Evolutionary conservation across 2,888 invertebrate species (phyloP), one percentile per base, ranked within the genome.

Genomic region (Leptodirus hochenwartii): DNA sequence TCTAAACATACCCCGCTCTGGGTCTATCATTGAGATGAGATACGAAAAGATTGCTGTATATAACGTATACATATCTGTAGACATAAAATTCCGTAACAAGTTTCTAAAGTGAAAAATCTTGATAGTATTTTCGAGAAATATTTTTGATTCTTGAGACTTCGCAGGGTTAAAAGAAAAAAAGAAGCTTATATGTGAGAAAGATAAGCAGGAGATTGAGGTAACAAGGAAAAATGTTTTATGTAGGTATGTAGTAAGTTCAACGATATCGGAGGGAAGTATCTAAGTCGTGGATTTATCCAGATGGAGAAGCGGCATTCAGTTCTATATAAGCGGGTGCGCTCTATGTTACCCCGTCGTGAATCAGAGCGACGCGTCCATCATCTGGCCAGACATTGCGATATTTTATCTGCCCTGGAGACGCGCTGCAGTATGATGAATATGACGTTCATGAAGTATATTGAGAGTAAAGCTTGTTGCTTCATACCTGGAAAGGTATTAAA

Each of bases 401-500:
- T 90, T 40, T 59, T 91, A 16, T 79, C 80, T 1, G 85, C 85
- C 0, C 74, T 91, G 31, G 91, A 91, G 54, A 90, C 90, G 0
- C 64, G 91, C 14, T 70, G 91, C 29, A 87, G 87, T 1, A 80
- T 91, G 74, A 64, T 91, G 9, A 78, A 79, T 22, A 90, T 91
- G 87, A 90, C 90, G 0, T 91, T 82, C 47, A 69, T 74, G 33
- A 88, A 87, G 55, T 85, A 80, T 47, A 80, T 90, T 16, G 85
- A 88, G 40, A 61, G 68, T 20, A 73, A 76, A 33, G 56, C 81
- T 12, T 84, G 88, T 48, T 90, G 90, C 49, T 91, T 91, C 47
- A 88, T 91, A 46, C 90, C 91, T 1, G 91, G 91, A 32, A 84
- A 82, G 65, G 87, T 88, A 47, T n/a, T n/a, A n/a, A n/a, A n/a